Evolutionary conservation across 2,888 invertebrate genomes (phyloP).

Genomic region (Apoda limacodes): DNA sequence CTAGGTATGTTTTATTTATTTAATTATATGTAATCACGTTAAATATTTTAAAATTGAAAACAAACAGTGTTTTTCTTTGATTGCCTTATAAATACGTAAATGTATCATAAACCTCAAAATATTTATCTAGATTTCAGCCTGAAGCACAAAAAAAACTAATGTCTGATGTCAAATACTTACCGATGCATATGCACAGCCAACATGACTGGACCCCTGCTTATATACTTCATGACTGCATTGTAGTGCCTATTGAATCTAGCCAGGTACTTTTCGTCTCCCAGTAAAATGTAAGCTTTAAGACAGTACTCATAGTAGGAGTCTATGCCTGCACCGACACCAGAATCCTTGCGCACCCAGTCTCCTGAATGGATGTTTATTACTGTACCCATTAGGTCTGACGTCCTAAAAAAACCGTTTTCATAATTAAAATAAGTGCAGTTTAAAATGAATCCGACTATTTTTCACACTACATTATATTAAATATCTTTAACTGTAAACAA

Average conservation of each 20-base stretch:
- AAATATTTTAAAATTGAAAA: too few relatives aligned
- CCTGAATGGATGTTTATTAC: conserved; percentile 98
- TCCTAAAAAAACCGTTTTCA: too few relatives aligned
- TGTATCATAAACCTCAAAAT: too few relatives aligned
- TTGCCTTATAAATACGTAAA: too few relatives aligned
- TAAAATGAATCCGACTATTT: too few relatives aligned
- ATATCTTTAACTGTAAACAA: too few relatives aligned
- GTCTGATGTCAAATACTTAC: conserved; percentile 33
- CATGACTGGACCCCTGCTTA: conserved; percentile 94
- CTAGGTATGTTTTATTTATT: too few relatives aligned
- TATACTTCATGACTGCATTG: conserved; percentile 96
- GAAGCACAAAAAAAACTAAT: too few relatives aligned
- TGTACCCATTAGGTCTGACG: conserved; percentile 94
- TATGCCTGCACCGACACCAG: conserved; percentile 98
- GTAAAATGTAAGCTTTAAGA: conserved; percentile 94
- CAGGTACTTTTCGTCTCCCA: conserved; percentile 94
- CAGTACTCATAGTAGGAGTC: conserved; percentile 99
- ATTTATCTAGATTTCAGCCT: too few relatives aligned
- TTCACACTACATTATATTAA: too few relatives aligned
- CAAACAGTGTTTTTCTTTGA: not conserved
- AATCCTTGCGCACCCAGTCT: conserved; percentile 96
- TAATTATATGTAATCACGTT: too few relatives aligned
- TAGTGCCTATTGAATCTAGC: conserved; percentile 96
- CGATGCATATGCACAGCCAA: conserved; percentile 96
- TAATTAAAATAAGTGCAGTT: too few relatives aligned